These are phyloP conservation scores for Capreolus pygargus DNA, from an alignment of 2,113 vertebrate species.

Conservation along the genomic window DNA sequence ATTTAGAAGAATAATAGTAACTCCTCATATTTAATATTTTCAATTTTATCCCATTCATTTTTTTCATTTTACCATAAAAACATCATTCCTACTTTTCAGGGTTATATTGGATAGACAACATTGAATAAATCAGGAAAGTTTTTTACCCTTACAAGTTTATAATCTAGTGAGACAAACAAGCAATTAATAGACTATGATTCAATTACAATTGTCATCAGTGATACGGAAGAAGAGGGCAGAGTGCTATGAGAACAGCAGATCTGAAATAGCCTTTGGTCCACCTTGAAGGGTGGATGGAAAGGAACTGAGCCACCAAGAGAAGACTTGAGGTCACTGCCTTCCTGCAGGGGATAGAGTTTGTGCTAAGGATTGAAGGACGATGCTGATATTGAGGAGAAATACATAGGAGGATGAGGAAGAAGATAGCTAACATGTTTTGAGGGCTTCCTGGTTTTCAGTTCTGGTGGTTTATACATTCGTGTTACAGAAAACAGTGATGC, in stretches of 20 bases:
- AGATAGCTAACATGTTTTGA: background rate
- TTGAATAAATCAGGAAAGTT: background rate
- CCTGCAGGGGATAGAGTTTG: fast-evolving
- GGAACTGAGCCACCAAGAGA: background rate
- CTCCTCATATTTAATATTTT: background rate
- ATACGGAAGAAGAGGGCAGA: background rate
- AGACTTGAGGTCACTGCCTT: background rate
- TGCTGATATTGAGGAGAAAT: background rate
- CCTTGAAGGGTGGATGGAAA: background rate
- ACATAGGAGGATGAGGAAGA: background rate
- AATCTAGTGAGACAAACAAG: background rate
- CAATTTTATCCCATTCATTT: background rate
- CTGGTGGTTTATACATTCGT: background rate
- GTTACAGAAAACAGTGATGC: background rate
- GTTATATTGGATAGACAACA: background rate
- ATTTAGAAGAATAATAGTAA: background rate
- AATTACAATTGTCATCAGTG: background rate
- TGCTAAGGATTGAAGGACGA: background rate
- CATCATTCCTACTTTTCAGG: background rate
- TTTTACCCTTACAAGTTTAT: background rate
- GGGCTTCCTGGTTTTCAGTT: background rate
- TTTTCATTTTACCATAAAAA: background rate
- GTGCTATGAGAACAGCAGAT: background rate
- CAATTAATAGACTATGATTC: background rate
- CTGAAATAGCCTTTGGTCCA: background rate